A percentile compares a stretch with the other conserved stretches of the same genome.
Conservation (phyloP, 2,113 vertebrate species). For the Andinoacara biseriatus region DNA sequence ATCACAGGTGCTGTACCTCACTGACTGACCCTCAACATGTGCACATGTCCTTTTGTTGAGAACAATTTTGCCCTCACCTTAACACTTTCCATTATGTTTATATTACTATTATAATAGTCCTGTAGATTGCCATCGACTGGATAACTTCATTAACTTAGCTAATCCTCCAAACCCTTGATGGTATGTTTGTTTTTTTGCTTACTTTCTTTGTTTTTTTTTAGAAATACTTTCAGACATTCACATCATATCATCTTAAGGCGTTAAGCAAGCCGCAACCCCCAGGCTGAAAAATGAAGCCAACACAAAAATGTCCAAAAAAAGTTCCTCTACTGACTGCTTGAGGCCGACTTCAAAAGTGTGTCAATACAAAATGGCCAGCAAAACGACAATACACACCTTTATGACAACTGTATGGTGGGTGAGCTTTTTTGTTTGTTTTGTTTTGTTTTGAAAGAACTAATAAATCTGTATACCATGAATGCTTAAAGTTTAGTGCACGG, state of each 20-base stretch:
- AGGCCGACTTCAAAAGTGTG: background rate
- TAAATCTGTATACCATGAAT: background rate
- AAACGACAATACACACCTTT: background rate
- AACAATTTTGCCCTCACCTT: background rate
- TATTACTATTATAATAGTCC: background rate
- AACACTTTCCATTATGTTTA: background rate
- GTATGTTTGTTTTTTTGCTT: background rate
- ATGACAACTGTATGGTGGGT: no score
- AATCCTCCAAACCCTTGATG: background rate
- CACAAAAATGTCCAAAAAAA: rapidly evolving
- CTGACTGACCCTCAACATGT: background rate
- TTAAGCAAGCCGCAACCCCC: background rate
- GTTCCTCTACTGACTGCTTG: background rate
- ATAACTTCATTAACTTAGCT: background rate
- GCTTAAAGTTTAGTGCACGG: background rate
- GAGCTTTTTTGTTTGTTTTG: no score
- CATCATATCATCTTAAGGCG: background rate
- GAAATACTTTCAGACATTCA: background rate
- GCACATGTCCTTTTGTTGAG: no score
- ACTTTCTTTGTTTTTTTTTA: background rate
- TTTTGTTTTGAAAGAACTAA: background rate
- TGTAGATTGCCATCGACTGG: background rate
- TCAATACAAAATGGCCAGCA: background rate
- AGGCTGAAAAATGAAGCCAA: background rate
- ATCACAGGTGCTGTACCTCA: background rate